A percentile compares a stretch with the other conserved stretches of the same genome.
phyloP scores from a whole-genome alignment of 2,888 invertebrate species.

The Leptopilina drosophilae region DNA sequence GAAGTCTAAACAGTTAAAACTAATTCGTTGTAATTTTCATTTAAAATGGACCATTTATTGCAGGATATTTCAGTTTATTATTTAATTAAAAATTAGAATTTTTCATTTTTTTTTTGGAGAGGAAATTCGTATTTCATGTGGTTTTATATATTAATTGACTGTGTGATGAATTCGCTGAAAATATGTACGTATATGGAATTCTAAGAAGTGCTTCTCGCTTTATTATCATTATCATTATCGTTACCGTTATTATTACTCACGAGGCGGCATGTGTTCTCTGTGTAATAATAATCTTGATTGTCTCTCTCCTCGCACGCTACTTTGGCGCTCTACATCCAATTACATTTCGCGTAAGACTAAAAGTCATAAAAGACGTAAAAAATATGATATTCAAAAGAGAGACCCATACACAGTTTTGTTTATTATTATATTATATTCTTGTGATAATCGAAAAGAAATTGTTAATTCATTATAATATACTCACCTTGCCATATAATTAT shows the following conservation, averaged over 20 bases:
- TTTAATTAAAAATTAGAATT: neutral
- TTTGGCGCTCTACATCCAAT: conserved; percentile 63
- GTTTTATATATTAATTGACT: conserved; percentile 15
- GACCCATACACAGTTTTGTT: neutral
- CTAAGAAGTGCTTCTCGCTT: conserved; percentile 57
- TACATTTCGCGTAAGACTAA: conserved; percentile 54
- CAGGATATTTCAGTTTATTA: neutral
- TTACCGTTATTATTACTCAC: conserved; percentile 61
- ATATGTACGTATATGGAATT: conserved; percentile 26
- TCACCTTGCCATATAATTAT: conserved; percentile 46
- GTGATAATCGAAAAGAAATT: conserved; percentile 50
- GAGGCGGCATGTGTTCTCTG: conserved; percentile 51
- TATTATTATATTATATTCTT: neutral
- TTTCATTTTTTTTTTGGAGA: neutral
- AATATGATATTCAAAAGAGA: conserved; percentile 24
- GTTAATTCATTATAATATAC: conserved; percentile 54
- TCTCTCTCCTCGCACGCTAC: conserved; percentile 61
- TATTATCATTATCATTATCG: conserved; percentile 66
- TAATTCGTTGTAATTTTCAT: neutral
- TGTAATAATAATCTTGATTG: conserved; percentile 67
- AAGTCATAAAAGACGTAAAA: conserved; percentile 22
- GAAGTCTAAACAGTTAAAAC: neutral
- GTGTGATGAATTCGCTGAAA: conserved; percentile 30
- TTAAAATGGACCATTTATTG: conserved; percentile 3
- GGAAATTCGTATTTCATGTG: neutral